phyloP scores from a whole-genome alignment of 2,888 invertebrate genomes.

The Arrhopalites spinosus region DNA sequence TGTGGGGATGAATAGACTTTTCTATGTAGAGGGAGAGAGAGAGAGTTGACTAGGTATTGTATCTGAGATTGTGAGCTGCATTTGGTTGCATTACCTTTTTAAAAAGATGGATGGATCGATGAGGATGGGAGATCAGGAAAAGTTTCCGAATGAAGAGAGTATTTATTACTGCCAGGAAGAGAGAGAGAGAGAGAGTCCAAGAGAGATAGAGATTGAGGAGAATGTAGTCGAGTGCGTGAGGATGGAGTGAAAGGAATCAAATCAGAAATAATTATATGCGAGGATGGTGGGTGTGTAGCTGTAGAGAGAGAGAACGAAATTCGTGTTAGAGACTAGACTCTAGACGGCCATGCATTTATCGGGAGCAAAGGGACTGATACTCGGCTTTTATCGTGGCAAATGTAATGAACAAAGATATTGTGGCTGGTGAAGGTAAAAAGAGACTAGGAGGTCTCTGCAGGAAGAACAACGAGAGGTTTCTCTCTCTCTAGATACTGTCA shows the following conservation, averaged over 20 bases:
- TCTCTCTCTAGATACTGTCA: background rate
- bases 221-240: slow-evolving; percentile 11
- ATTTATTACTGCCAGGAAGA: slow-evolving; percentile 9
- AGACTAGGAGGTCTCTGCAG: background rate
- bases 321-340: background rate
- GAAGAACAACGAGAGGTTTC: too few species aligned
- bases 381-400: background rate
- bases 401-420: slow-evolving; percentile 18
- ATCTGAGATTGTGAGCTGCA: too few species aligned
- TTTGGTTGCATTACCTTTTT: too few species aligned
- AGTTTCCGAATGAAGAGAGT: slow-evolving; percentile 24
- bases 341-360: background rate
- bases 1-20: background rate
- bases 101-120: slow-evolving; percentile 13
- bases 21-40: background rate
- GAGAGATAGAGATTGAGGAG: background rate
- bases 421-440: background rate
- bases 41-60: background rate
- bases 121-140: slow-evolving; percentile 27
- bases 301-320: background rate
- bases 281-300: background rate
- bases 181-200: slow-evolving; percentile 3
- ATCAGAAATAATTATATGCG: slow-evolving; percentile 30
- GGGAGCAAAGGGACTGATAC: slow-evolving; percentile 3
- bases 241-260: slow-evolving; percentile 23